Evolutionary conservation across 2,797 vertebrate genomes (phyloP).

Genomic region (Okamejei kenojei): DNA sequence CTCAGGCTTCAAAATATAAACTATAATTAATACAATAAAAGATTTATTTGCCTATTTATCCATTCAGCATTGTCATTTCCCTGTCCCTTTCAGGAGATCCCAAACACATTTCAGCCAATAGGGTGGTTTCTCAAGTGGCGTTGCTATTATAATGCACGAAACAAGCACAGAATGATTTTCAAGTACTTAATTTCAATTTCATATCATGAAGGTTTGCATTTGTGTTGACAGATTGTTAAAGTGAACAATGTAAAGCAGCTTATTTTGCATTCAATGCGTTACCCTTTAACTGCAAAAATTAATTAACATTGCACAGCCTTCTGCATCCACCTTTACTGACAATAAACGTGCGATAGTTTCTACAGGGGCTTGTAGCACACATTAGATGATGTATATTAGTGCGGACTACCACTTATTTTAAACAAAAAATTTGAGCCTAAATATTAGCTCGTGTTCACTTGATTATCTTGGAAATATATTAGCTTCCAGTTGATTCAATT

Average conservation of each 20-base stretch:
- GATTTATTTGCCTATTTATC: background rate
- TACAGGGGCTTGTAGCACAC: background rate
- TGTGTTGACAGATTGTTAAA: background rate
- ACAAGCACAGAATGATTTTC: background rate
- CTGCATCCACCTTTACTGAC: background rate
- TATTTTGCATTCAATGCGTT: background rate
- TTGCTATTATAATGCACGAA: too few relatives aligned
- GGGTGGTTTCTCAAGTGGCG: too few relatives aligned
- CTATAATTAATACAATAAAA: background rate
- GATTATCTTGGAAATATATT: background rate
- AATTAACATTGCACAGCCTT: background rate
- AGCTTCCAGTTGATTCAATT: background rate
- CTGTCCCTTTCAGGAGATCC: too few relatives aligned
- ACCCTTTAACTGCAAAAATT: background rate
- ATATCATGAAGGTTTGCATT: background rate
- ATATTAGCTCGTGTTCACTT: background rate
- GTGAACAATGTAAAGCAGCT: background rate
- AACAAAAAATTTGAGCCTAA: background rate
- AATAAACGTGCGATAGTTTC: background rate
- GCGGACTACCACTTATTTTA: background rate
- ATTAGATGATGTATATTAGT: too few relatives aligned
- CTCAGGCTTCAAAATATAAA: background rate
- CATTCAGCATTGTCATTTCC: too few relatives aligned
- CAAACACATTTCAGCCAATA: too few relatives aligned
- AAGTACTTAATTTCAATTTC: background rate